Conservation (phyloP, 2,113 vertebrate genomes). For the Ophiodon elongatus region DNA sequence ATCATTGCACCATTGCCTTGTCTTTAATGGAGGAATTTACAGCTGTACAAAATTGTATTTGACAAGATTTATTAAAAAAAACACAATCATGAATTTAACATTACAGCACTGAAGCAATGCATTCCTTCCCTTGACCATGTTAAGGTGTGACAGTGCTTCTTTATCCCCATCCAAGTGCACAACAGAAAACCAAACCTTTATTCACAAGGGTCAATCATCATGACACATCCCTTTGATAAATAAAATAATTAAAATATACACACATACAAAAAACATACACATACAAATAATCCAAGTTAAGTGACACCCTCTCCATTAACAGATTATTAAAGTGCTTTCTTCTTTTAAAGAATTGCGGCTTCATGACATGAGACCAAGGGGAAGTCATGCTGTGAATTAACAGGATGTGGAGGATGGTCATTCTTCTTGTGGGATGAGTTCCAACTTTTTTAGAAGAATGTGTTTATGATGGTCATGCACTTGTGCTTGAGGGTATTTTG, state of each 20-base stretch:
- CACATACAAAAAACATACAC: conserved; percentile 37
- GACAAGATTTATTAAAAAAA: conserved; percentile 65
- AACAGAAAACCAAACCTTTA: conserved; percentile 6
- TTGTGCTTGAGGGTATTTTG: conserved; percentile 38
- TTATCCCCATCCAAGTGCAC: neutral
- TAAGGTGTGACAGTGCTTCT: neutral
- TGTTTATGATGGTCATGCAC: conserved; percentile 53
- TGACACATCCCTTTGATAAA: conserved; percentile 65
- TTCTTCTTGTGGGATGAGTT: neutral
- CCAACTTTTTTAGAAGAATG: conserved; percentile 7
- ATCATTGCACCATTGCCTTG: conserved; percentile 5
- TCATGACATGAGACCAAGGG: conserved; percentile 9
- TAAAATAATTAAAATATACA: conserved; percentile 55
- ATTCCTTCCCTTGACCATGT: neutral
- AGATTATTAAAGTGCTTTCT: conserved; percentile 71
- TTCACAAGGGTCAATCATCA: conserved; percentile 27
- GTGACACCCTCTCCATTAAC: conserved; percentile 42
- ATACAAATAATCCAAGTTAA: conserved; percentile 36
- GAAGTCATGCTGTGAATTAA: conserved; percentile 37
- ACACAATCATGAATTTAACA: neutral
- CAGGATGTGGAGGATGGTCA: conserved; percentile 3
- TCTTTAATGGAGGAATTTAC: conserved; percentile 81
- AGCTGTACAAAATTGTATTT: conserved; percentile 83
- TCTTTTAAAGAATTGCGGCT: conserved; percentile 21
- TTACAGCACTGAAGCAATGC: neutral